These are phyloP conservation scores for Montipora capitata DNA, from an alignment of 92 coral and sea anemone species.

Conservation along the genomic window DNA sequence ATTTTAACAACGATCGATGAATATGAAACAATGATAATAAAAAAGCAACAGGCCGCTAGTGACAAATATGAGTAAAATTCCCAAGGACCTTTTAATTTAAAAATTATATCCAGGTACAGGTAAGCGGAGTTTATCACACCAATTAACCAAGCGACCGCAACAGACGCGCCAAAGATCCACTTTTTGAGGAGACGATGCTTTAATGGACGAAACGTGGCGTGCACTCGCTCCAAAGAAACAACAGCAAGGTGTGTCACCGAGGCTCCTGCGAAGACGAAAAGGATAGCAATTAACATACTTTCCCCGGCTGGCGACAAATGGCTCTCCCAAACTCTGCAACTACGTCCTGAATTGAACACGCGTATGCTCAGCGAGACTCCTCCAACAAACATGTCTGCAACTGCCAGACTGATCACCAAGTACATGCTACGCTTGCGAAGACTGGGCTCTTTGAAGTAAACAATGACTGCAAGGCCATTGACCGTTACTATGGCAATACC, in stretches of 20 bases:
- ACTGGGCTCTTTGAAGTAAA: no score
- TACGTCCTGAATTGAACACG: background rate
- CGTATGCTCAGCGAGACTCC: background rate
- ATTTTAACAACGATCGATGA: background rate
- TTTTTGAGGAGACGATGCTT: slow-evolving; percentile 67
- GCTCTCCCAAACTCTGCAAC: background rate
- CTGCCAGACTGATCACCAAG: no score
- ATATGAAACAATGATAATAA: background rate
- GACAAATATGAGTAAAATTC: background rate
- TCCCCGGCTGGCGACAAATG: no score
- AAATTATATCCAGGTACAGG: background rate
- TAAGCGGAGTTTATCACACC: slow-evolving; percentile 16
- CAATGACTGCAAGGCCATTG: no score
- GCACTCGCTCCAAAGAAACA: slow-evolving; percentile 75
- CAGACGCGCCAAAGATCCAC: slow-evolving; percentile 14
- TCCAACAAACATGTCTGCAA: no score
- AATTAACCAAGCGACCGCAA: slow-evolving; percentile 38
- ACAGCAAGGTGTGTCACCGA: slow-evolving; percentile 58
- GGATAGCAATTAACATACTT: background rate
- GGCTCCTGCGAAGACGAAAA: background rate
- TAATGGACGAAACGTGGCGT: slow-evolving; percentile 71
- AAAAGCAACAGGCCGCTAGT: background rate
- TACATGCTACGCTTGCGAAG: no score
- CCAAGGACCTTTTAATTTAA: background rate
- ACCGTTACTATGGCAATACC: no score